Conservation (phyloP, 1,140 invertebrate species). For the Pseudobourletiella spinata region DNA sequence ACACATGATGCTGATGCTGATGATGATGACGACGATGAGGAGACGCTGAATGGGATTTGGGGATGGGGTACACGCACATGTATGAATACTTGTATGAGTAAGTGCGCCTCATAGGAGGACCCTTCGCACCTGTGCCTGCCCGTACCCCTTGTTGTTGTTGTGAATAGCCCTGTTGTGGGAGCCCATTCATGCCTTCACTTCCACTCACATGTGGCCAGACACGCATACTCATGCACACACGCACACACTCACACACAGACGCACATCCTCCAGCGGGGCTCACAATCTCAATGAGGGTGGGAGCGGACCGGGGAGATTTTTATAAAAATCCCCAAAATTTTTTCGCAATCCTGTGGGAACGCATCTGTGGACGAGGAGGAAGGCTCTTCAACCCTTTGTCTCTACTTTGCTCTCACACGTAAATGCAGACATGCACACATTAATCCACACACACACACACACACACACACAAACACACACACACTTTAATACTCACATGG, state of each 20-base stretch:
- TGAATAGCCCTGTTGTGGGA: too few relatives aligned
- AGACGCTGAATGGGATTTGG: neutral
- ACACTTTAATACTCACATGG: too few relatives aligned
- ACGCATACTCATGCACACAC: neutral
- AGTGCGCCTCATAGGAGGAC: too few relatives aligned
- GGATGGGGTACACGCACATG: too few relatives aligned
- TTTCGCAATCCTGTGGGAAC: constrained; percentile 23
- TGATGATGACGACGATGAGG: too few relatives aligned
- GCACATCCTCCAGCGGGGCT: neutral
- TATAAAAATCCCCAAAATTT: constrained; percentile 20
- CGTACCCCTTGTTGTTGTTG: too few relatives aligned
- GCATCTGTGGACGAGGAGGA: constrained; percentile 12
- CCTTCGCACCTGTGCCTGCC: too few relatives aligned
- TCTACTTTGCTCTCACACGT: neutral
- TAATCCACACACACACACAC: neutral
- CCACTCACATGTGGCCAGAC: neutral
- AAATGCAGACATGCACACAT: neutral
- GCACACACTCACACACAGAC: neutral
- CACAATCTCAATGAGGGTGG: neutral
- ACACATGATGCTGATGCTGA: too few relatives aligned
- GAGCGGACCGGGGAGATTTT: constrained; percentile 3
- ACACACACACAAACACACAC: too few relatives aligned
- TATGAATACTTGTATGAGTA: too few relatives aligned
- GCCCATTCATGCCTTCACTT: too few relatives aligned
- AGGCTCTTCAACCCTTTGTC: neutral